Evolutionary conservation across 2,113 vertebrate genomes (phyloP).

Genomic region (Barnardius zonarius): DNA sequence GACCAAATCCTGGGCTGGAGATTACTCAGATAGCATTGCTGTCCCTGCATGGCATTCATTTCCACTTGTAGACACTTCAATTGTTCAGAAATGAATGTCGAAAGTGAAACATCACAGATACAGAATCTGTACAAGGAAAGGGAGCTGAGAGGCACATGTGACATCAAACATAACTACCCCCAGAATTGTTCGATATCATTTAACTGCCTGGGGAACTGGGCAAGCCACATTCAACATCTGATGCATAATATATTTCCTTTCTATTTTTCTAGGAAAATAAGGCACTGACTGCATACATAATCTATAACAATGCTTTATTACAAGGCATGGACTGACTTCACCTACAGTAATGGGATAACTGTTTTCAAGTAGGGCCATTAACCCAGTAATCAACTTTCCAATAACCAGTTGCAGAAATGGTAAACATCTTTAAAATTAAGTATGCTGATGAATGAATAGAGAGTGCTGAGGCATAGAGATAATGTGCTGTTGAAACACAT

Average conservation of each 20-base stretch:
- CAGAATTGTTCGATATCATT: background rate
- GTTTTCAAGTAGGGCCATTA: background rate
- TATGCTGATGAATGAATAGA: background rate
- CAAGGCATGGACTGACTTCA: background rate
- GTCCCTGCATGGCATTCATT: background rate
- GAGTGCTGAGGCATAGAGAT: background rate
- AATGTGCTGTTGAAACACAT: background rate
- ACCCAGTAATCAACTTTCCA: background rate
- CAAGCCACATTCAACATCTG: background rate
- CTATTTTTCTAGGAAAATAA: background rate
- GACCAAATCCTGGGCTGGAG: background rate
- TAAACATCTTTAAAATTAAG: background rate
- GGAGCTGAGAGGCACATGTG: background rate
- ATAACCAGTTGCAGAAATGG: background rate
- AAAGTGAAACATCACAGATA: background rate
- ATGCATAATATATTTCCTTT: background rate
- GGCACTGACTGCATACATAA: background rate
- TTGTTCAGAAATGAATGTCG: background rate
- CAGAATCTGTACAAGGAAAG: background rate
- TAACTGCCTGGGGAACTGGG: background rate
- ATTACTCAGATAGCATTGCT: background rate
- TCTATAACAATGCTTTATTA: background rate
- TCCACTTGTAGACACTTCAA: background rate
- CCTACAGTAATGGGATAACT: background rate
- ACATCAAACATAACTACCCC: background rate